Evolutionary conservation across 2,113 vertebrate genomes (phyloP), one percentile per base, ranked within the genome.

Genomic region (Phaetusa simplex): DNA sequence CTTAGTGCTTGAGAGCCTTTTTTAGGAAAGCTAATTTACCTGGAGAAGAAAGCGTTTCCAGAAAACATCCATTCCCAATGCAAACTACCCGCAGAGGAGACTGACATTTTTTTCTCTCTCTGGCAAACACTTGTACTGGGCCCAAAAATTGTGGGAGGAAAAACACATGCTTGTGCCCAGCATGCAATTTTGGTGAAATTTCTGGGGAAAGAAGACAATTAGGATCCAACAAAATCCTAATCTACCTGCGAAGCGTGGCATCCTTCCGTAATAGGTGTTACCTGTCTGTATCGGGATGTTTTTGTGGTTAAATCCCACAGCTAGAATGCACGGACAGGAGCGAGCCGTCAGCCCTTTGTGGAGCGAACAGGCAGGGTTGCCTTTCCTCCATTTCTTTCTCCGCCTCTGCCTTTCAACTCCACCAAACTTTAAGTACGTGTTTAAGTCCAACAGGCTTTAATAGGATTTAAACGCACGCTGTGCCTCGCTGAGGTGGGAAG

Each of bases 331-430:
- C 26, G 36, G 15, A 20, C 3, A 20, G 21, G 0, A 38, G 11
- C 0, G 0, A 11, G 19, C 47, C 40, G 40, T 26, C 53, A 43
- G 19, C 11, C 34, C 30, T 64, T 65, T 45, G 34, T 72, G 76
- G 36, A 90, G 19, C 15, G 50, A 58, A 21, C 13, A 29, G 30
- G 45, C 32, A 65, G 80, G 70, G 34, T 19, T 53, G 7, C 2
- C 1, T 32, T 92, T 70, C 55, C 92, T 95, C 50, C 12, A 34
- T 79, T 91, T 89, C 8, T n/a, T 91, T 91, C 89, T 93, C 93
- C 38, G 55, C 3, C 5, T 67, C 79, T 83, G 50, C 29, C 64
- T 78, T 78, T 94, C 65, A 71, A 4, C 26, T 74, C 11, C 72
- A 84, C 55, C 82, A 69, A 79, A 53, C 0, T 65, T 84, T 49